phyloP scores from a whole-genome alignment of 2,113 vertebrate genomes.

The Grammomys dolichurus region DNA sequence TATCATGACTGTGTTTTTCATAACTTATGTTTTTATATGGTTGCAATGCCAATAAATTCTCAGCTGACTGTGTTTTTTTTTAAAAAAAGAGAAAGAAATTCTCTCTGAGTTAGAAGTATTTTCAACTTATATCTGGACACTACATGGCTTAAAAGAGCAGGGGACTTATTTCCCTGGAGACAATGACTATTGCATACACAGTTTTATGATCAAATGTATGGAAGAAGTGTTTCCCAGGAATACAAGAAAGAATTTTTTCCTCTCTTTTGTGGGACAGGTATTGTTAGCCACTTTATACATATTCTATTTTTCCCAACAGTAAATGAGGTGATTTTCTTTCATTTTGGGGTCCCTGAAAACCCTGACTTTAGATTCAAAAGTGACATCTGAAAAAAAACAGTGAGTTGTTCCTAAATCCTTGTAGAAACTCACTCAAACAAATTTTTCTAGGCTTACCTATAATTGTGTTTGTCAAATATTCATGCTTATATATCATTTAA shows the following conservation, averaged over 20 bases:
- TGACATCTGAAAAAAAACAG: neutral
- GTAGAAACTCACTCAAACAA: neutral
- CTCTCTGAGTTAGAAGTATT: neutral
- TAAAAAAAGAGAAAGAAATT: too few species aligned
- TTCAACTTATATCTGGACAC: neutral
- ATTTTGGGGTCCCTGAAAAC: neutral
- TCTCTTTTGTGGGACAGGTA: neutral
- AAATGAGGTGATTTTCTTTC: neutral
- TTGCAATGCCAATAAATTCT: slow-evolving; percentile 86
- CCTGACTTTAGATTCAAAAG: slow-evolving; percentile 15
- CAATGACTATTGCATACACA: neutral
- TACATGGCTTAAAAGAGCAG: neutral
- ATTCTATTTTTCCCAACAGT: neutral
- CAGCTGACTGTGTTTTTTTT: slow-evolving; percentile 75
- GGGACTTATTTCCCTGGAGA: neutral
- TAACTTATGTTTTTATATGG: slow-evolving; percentile 90
- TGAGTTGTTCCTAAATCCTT: slow-evolving; percentile 22
- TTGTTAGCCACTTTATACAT: neutral
- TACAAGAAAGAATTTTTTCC: neutral
- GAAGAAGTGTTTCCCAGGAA: neutral
- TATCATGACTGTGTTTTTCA: slow-evolving; percentile 87
- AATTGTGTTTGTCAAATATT: slow-evolving; percentile 47
- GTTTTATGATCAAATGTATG: neutral
- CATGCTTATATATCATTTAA: neutral
- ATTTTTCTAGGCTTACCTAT: slow-evolving; percentile 19